Evolutionary conservation across 2,113 vertebrate species (phyloP).

Genomic region (Halcyon malimbica): DNA sequence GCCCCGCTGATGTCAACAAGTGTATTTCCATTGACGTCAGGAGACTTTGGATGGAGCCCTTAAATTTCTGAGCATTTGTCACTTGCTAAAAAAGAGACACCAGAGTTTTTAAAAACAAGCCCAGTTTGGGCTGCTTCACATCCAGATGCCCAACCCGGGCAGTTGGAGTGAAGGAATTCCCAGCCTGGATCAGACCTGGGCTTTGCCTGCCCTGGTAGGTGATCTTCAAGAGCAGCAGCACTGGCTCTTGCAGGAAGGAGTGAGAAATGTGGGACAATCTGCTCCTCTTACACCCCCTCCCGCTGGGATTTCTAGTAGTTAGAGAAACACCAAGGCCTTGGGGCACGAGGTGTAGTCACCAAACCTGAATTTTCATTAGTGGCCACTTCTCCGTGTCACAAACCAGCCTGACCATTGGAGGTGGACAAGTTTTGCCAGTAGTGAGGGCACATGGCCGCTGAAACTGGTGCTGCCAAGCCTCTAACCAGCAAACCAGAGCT

Average conservation of each 20-base stretch:
- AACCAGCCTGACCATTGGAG: neutral
- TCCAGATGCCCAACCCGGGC: neutral
- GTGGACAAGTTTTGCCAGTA: neutral
- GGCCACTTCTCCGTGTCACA: neutral
- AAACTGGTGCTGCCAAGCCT: neutral
- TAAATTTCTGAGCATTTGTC: neutral
- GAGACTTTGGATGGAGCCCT: neutral
- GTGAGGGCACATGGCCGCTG: fast-evolving
- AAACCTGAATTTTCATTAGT: neutral
- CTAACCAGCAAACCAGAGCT: neutral
- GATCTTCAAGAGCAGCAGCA: neutral
- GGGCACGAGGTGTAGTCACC: neutral
- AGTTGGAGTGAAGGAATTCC: neutral
- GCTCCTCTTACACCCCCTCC: neutral
- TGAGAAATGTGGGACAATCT: neutral
- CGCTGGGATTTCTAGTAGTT: neutral
- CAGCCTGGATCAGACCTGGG: neutral
- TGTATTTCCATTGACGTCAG: neutral
- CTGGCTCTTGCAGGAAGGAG: neutral
- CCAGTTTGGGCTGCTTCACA: neutral
- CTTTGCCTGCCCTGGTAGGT: neutral
- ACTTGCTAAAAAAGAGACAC: neutral
- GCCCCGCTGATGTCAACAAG: neutral
- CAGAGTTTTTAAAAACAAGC: fast-evolving
- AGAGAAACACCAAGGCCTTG: neutral